Base-by-base conservation (phyloP, 2,888 invertebrate genomes). In the Ischnura elegans region DNA sequence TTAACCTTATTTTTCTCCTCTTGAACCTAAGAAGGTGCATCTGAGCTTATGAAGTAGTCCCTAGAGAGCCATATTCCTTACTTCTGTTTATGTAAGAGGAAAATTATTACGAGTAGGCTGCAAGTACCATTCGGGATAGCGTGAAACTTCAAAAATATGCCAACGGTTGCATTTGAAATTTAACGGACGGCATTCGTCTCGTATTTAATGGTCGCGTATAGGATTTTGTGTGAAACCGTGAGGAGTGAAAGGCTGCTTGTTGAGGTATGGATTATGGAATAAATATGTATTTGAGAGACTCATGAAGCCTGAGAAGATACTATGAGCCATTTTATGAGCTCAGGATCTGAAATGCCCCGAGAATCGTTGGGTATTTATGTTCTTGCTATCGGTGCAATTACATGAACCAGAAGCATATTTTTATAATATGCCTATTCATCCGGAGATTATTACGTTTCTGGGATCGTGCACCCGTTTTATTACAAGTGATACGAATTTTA, bases 131-230 rank as follows among this genome's bases (percentile, higher is more conserved):
- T 29, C 36, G 76, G 76, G 8, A 61, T 61, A n/a, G n/a, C 29
- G 16, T 76, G 76, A 76, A 76, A 76, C 76, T 76, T 76, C 76
- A 16, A 76, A 76, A 76, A 76, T 29, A 76, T 76, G 10, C 76
- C 4, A 76, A 76, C 76, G 76, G 36, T 36, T 76, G 29, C 76
- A 29, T 36, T 76, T 36, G 76, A 76, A 76, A 76, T 76, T 76
- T 76, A 76, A 76, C 36, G 76, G 36, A 29, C 76, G 76, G 25
- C 29, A 76, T 76, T 76, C 76, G 36, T 8, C 36, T 36, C 29
- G 29, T 29, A 76, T 76, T 36, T 29, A 36, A 76, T 8, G 13
- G 76, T 36, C 76, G 36, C 76, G 36, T 36, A 13, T 36, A 36
- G 76, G 76, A 76, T 36, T 76, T 36, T 76, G 36, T 36, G 76